Conservation (phyloP, 2,113 vertebrate genomes). For the Rutilus rutilus region DNA sequence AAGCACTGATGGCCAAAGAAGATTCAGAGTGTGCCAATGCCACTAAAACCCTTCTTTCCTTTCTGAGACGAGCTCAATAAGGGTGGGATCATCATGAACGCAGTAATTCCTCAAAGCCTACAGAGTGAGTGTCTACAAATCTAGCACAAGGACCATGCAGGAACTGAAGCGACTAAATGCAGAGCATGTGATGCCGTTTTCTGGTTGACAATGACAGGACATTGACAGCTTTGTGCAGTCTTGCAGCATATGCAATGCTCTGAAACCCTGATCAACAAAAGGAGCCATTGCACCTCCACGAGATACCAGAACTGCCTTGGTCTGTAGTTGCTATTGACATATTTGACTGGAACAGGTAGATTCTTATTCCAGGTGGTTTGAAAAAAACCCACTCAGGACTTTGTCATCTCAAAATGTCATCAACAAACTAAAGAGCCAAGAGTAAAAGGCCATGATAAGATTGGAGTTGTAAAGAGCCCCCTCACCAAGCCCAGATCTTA, state of each 20-base stretch:
- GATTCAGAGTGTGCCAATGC: neutral
- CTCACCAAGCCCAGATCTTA: neutral
- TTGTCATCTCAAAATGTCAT: neutral
- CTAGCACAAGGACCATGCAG: neutral
- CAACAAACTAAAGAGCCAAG: constrained; percentile 38
- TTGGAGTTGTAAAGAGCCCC: neutral
- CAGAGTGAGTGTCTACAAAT: neutral
- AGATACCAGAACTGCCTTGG: neutral
- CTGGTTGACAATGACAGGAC: constrained; percentile 17
- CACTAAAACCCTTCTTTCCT: neutral
- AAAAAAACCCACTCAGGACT: neutral
- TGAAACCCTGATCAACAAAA: constrained; percentile 36
- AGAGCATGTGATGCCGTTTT: neutral
- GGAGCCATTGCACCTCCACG: neutral
- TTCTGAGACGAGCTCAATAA: neutral
- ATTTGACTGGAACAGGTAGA: constrained; percentile 33
- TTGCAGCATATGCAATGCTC: constrained; percentile 11
- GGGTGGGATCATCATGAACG: neutral
- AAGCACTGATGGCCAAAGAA: neutral
- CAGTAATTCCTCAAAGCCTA: neutral
- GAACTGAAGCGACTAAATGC: neutral
- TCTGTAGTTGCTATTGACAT: constrained; percentile 12
- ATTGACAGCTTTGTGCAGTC: neutral
- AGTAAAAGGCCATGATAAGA: neutral
- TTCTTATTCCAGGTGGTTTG: neutral